Base-by-base conservation (phyloP, 2,888 invertebrate species). In the Dasysyrphus tricinctus region DNA sequence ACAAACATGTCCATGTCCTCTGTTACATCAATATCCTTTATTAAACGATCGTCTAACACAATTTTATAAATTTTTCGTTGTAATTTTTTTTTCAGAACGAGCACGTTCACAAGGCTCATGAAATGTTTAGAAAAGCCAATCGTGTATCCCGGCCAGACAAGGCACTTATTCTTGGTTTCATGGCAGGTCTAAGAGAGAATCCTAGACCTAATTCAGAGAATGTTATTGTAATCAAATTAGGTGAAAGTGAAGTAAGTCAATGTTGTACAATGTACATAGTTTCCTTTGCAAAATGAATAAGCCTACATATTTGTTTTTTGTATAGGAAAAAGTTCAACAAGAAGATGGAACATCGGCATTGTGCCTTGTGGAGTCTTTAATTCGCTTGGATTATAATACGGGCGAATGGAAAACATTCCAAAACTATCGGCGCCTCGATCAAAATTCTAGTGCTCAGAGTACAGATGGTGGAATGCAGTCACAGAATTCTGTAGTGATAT, bases 331-430 rank as follows among this genome's bases (percentile, higher is more conserved):
- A 89, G 96, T 98, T 0, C 94, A 95, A 12, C 97, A 98, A 91
- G 94, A 96, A 0, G 98, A 98, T 92, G 97, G 97, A 88, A 95
- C 96, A 0, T 95, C 96, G 90, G 93, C 94, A 24, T 88, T 91
- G 61, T 92, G 92, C 88, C 89, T 91, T 80, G 92, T 93, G 0
- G 99, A 99, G 92, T 98, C 97, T 88, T 98, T 98, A 93, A 99
- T 99, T 95, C 98, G 99, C 92, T 97, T 99, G 97, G 99, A 99
- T 93, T 99, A 99, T 93, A 97, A 97, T 91, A 98, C 97, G 73
- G 99, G 99, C 37, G 98, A 99, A 91, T 99, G 98, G 98, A 98
- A 98, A 91, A 94, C 96, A 89, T 96, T 98, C 89, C 97, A 98
- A 93, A 98, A 98, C 90, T 97, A 96, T 92, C 94, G 97, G 80